Percentiles rank a stretch among this genome's conserved stretches.
These are phyloP conservation scores for Stenodema calcarata DNA, from an alignment of 2,888 invertebrate genomes.

Conservation along the genomic window DNA sequence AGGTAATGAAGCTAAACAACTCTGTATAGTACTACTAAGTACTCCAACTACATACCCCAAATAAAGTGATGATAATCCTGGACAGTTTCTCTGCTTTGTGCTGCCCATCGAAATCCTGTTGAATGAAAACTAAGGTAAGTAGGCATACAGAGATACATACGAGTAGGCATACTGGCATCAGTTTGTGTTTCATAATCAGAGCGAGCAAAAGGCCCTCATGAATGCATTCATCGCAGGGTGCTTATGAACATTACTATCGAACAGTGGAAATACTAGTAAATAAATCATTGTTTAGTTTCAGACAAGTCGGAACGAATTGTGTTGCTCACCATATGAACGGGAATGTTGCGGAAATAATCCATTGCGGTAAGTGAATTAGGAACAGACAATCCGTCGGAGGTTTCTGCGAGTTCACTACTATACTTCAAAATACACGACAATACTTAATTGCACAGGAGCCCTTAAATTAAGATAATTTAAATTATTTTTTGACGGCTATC, in stretches of 20 bases:
- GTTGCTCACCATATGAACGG: constrained; percentile 31
- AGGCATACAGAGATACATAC: too few species aligned
- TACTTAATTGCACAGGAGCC: neutral
- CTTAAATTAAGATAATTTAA: too few species aligned
- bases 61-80: constrained; percentile 86
- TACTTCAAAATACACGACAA: neutral
- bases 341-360: constrained; percentile 22
- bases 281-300: too few species aligned
- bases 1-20: too few species aligned
- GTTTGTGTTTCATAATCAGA: neutral
- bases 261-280: too few species aligned
- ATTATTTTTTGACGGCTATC: too few species aligned
- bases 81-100: constrained; percentile 87
- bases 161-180: neutral
- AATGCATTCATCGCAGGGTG: too few species aligned
- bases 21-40: too few species aligned
- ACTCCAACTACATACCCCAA: constrained; percentile 73
- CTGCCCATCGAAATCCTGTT: constrained; percentile 88
- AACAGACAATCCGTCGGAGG: neutral
- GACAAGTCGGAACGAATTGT: too few species aligned
- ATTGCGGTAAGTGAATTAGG: neutral
- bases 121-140: constrained; percentile 59
- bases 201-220: neutral
- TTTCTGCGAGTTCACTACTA: neutral
- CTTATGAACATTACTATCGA: too few species aligned